Evolutionary conservation across 1,140 invertebrate genomes (phyloP), one percentile per base, ranked within the genome.

Genomic region (Luehdorfia chinensis): DNA sequence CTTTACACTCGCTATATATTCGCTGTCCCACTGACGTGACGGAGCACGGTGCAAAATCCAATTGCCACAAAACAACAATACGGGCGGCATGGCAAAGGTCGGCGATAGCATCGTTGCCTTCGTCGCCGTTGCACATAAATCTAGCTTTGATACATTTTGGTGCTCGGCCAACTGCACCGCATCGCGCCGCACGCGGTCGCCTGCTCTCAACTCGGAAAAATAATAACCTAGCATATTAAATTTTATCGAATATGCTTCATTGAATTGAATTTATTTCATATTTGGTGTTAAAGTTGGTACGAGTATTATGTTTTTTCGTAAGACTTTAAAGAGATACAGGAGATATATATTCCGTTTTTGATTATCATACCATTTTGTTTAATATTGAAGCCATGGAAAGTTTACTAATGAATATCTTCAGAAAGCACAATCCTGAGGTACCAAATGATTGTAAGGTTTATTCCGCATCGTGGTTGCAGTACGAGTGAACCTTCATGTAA

Each of bases 131-230:
- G 50, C 66, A 73, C 81, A 85, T 84, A 85, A 85, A 85, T 85
- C 79, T 81, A 59, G 67, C 72, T 85, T 78, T 76, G 81, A 84
- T 78, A 80, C 68, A 75, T 84, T 83, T 83, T 83, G 78, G 81
- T 85, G 74, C 66, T 52, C 68, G 72, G 78, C 78, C 81, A 85
- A 83, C 59, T 65, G 55, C 62, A 47, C 55, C 57, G 66, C 60
- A 59, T 59, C 59, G 50, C 28, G 18, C 21, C 59, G 50, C 46
- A 44, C 32, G 34, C 54, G 43, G 48, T 47, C 32, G 32, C 49
- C 51, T 46, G 28, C 45, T 54, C 52, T 39, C 50, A 18, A 50
- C 21, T 52, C 37, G 31, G 32, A 28, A 23, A 37, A 27, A 41
- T 41, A 53, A 53, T 53, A 53, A 47, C 30, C 19, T 19, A 9